A percentile compares a stretch with the other conserved stretches of the same genome.
phyloP scores from a whole-genome alignment of 1,140 invertebrate species.

The Drosophila mayri region DNA sequence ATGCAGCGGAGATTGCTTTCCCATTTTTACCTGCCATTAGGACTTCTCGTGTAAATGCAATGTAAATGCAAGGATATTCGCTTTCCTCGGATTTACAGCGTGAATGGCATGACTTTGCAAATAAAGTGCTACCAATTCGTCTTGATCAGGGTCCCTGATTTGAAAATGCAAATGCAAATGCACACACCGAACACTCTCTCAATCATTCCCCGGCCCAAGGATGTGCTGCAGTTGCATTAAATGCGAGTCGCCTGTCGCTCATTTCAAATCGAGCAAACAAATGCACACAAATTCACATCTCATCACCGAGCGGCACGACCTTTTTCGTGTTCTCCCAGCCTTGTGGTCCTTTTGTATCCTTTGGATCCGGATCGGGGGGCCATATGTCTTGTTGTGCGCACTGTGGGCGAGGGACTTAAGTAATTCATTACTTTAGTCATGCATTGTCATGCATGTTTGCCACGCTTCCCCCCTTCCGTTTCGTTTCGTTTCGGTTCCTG shows the following conservation, averaged over 20 bases:
- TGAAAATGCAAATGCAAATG: constrained; percentile 58
- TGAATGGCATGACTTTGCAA: constrained; percentile 51
- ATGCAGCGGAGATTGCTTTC: constrained; percentile 17
- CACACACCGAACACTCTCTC: constrained; percentile 26
- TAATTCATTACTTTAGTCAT: constrained; percentile 83
- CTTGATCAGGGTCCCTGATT: constrained; percentile 53
- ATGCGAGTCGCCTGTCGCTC: constrained; percentile 65
- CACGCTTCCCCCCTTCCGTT: constrained; percentile 45
- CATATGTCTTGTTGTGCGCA: constrained; percentile 46
- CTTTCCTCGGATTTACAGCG: constrained; percentile 45
- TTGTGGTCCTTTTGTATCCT: constrained; percentile 13
- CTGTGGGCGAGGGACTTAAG: constrained; percentile 64
- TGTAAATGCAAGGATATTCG: constrained; percentile 29
- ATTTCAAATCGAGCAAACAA: constrained; percentile 73
- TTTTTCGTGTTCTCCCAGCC: constrained; percentile 57
- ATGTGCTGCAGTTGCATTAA: constrained; percentile 56
- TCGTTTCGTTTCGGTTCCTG: constrained; percentile 34
- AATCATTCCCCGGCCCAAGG: constrained; percentile 25
- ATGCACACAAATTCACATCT: constrained; percentile 68
- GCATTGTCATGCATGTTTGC: constrained; percentile 80
- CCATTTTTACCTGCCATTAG: constrained; percentile 16
- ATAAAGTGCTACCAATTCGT: constrained; percentile 54
- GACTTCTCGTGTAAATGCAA: constrained; percentile 24
- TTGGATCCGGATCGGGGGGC: constrained; percentile 16
- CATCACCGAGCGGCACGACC: constrained; percentile 67